These are phyloP conservation scores for Amblyopsis rosae DNA, from an alignment of 2,113 vertebrate genomes.

Conservation along the genomic window DNA sequence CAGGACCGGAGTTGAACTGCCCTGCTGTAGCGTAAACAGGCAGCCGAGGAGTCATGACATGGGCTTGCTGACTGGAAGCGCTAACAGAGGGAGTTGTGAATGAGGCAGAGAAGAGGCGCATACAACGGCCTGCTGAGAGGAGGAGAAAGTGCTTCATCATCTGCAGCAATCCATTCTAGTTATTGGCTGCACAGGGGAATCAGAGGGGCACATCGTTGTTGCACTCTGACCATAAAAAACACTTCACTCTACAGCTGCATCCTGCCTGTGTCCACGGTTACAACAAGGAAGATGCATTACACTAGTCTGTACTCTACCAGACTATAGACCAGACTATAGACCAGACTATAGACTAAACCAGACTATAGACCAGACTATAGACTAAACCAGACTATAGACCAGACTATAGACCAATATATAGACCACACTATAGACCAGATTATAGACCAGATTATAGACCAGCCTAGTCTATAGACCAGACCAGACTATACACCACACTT, in stretches of 20 bases:
- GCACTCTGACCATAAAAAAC: constrained; percentile 9
- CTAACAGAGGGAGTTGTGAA: constrained; percentile 30
- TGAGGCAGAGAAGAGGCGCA: not conserved
- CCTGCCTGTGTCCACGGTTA: not conserved
- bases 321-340: not conserved
- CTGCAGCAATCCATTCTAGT: constrained; percentile 33
- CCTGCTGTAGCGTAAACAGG: not conserved
- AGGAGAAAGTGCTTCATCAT: constrained; percentile 64
- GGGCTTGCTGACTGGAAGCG: constrained; percentile 20
- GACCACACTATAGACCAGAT: not conserved
- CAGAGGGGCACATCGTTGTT: constrained; percentile 15
- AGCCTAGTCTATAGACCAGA: not conserved
- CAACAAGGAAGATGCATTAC: not conserved
- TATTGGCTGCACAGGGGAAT: constrained; percentile 33
- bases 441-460: not conserved
- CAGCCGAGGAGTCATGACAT: constrained; percentile 7
- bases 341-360: not conserved
- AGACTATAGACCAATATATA: no score
- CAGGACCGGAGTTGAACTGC: no score
- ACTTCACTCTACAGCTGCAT: not conserved
- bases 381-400: not conserved
- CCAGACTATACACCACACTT: not conserved
- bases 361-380: not conserved
- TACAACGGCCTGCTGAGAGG: constrained; percentile 11
- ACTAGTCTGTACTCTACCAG: not conserved